These are phyloP conservation scores for Drosophila rufa DNA, from an alignment of 1,140 invertebrate species.

Conservation along the genomic window DNA sequence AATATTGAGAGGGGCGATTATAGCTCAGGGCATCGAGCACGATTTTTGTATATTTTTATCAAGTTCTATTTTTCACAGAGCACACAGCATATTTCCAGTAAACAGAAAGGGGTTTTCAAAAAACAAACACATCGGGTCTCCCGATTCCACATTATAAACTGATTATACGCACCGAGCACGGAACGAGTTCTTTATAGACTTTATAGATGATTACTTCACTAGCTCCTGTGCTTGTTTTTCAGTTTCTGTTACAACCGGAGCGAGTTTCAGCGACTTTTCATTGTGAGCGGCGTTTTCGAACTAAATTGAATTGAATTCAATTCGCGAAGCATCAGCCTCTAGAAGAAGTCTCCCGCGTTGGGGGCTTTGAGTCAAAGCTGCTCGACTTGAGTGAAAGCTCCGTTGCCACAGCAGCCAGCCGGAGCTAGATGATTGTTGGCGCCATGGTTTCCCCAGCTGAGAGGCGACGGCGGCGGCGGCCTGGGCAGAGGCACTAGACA, in stretches of 20 bases:
- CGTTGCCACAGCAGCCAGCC: conserved; percentile 57
- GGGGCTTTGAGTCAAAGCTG: conserved; percentile 37
- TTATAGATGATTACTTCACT: conserved; percentile 19
- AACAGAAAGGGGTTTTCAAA: conserved; percentile 27
- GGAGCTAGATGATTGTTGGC: conserved; percentile 42
- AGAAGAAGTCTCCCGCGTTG: conserved; percentile 36
- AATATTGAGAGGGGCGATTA: conserved; percentile 23
- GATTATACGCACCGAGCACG: conserved; percentile 62
- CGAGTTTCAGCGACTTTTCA: conserved; percentile 52
- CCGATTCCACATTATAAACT: conserved; percentile 40
- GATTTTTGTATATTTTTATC: conserved; percentile 66
- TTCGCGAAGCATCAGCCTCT: conserved; percentile 49
- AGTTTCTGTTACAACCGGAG: conserved; percentile 31
- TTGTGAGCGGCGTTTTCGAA: conserved; percentile 66
- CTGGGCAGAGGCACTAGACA: conserved; percentile 42
- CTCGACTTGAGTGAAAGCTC: conserved; percentile 61
- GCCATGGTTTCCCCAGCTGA: conserved; percentile 39
- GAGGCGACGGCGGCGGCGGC: neutral
- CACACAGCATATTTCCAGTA: conserved; percentile 22
- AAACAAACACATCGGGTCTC: conserved; percentile 35
- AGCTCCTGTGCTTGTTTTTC: conserved; percentile 14
- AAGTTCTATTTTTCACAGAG: conserved; percentile 52
- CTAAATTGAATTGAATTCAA: conserved; percentile 65
- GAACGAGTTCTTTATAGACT: conserved; percentile 34
- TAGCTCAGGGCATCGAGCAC: conserved; percentile 22